These are phyloP conservation scores for Lemur catta DNA, from an alignment of 2,797 vertebrate genomes.

Conservation along the genomic window DNA sequence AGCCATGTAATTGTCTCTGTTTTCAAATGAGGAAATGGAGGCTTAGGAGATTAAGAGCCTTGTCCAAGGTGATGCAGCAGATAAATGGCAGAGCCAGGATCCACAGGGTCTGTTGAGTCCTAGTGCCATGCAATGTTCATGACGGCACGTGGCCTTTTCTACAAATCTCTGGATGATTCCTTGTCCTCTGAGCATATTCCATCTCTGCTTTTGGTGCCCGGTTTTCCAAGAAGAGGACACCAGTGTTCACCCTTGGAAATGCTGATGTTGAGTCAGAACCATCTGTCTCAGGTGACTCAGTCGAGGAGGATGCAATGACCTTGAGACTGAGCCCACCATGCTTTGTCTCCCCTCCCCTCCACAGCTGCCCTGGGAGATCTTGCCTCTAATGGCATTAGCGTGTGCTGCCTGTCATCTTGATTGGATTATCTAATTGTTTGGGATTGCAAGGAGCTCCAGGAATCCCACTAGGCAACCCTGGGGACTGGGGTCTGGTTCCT, in stretches of 20 bases:
- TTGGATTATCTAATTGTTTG: slow-evolving; percentile 41
- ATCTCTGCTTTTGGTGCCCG: neutral
- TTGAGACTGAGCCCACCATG: neutral
- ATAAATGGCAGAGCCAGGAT: neutral
- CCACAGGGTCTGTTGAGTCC: neutral
- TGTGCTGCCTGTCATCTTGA: neutral
- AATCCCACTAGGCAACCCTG: neutral
- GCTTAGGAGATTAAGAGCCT: neutral
- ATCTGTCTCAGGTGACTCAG: neutral
- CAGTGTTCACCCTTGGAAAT: neutral
- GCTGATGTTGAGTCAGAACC: neutral
- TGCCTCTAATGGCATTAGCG: slow-evolving; percentile 16
- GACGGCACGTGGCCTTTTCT: neutral
- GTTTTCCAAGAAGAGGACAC: neutral
- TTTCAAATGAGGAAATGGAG: neutral
- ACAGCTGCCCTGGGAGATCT: neutral
- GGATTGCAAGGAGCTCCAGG: neutral
- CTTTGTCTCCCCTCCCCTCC: neutral
- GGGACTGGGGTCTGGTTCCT: neutral
- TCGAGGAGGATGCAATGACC: neutral
- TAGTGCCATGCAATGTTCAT: accelerated
- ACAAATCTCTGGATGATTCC: neutral
- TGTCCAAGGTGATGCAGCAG: neutral
- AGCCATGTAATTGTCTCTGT: neutral
- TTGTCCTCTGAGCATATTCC: neutral